Evolutionary conservation across 1,140 invertebrate genomes (phyloP).

Genomic region (Atta cephalotes): DNA sequence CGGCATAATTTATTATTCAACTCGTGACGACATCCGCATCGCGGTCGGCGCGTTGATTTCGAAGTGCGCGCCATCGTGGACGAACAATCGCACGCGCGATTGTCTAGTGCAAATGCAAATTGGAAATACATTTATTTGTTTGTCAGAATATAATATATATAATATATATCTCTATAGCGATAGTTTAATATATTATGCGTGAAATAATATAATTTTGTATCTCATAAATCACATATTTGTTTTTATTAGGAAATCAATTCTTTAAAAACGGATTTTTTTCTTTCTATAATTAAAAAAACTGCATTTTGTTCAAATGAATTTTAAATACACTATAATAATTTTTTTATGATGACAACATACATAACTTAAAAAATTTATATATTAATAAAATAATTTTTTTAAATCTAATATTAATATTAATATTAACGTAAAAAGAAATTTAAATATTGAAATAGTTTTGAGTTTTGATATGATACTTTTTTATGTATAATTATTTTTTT

Average conservation of each 20-base stretch:
- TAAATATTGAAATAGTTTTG: neutral
- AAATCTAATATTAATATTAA: too few species aligned
- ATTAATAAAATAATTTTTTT: neutral
- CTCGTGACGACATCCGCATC: constrained; percentile 77
- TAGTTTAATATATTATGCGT: constrained; percentile 26
- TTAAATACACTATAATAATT: neutral
- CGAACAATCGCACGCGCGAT: constrained; percentile 57
- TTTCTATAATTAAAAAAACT: neutral
- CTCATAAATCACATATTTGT: neutral
- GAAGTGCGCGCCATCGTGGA: constrained; percentile 72
- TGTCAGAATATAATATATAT: constrained; percentile 30
- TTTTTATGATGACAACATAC: neutral
- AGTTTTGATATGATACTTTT: neutral
- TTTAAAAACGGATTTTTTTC: neutral
- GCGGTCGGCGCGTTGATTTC: constrained; percentile 76
- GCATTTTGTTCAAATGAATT: neutral
- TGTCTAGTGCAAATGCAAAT: constrained; percentile 67
- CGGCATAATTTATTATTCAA: constrained; percentile 86
- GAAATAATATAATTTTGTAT: neutral
- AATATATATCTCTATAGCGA: constrained; percentile 4
- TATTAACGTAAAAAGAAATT: neutral
- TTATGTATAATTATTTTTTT: neutral
- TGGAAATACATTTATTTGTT: constrained; percentile 68
- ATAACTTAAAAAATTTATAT: too few species aligned
- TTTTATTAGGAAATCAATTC: neutral